Evolutionary conservation across 2,113 vertebrate genomes (phyloP).

Genomic region (Connochaetes taurinus): DNA sequence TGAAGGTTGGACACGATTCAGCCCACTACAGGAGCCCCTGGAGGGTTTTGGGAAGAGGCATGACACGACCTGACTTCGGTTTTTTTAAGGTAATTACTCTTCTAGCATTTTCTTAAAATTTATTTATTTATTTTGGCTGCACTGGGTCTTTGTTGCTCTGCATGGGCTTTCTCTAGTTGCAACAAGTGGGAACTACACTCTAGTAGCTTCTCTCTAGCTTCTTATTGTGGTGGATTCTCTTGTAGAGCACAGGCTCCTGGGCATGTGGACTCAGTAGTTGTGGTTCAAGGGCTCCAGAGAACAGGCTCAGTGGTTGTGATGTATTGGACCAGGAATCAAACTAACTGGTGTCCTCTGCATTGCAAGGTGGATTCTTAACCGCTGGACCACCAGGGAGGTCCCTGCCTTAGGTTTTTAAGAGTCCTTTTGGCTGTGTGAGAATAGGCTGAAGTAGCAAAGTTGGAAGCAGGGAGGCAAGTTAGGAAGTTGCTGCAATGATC

Average conservation of each 20-base stretch:
- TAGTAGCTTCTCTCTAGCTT: not conserved
- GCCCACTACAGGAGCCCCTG: not conserved
- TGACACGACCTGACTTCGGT: fast-evolving
- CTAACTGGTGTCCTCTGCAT: not conserved
- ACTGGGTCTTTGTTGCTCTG: not conserved
- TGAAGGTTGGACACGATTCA: not conserved
- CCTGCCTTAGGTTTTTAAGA: not conserved
- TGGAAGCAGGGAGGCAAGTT: not conserved
- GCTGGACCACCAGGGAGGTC: not conserved
- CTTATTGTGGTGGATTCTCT: not conserved
- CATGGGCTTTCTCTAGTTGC: not conserved
- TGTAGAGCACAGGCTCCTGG: not conserved
- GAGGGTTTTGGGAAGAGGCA: not conserved
- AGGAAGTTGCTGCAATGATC: fast-evolving
- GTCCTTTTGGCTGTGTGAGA: fast-evolving
- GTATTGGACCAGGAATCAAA: not conserved
- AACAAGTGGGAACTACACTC: not conserved
- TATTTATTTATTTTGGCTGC: not conserved
- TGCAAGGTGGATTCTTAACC: not conserved
- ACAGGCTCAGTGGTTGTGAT: not conserved
- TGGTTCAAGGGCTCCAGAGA: not conserved
- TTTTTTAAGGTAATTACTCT: not conserved
- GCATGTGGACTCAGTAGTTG: not conserved
- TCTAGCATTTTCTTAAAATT: not conserved
- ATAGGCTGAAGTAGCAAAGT: fast-evolving